phyloP scores from a whole-genome alignment of 1,140 invertebrate species.

The Sinonovacula constricta region DNA sequence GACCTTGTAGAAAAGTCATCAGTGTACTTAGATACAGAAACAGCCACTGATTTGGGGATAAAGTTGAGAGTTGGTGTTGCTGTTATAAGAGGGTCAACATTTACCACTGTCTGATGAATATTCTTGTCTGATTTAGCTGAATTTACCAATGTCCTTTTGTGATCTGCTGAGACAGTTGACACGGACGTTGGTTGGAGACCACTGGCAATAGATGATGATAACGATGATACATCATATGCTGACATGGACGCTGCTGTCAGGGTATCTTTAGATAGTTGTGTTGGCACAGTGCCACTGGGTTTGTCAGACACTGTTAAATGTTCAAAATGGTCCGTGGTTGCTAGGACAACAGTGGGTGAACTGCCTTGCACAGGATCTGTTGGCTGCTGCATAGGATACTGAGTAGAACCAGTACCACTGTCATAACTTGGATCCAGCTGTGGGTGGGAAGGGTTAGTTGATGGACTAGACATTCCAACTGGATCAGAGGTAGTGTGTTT shows the following conservation, averaged over 20 bases:
- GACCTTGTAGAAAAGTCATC: not conserved
- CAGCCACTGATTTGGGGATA: not conserved
- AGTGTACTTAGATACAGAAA: not conserved
- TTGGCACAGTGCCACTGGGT: not conserved
- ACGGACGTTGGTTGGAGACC: not conserved
- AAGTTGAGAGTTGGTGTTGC: not conserved
- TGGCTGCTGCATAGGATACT: slow-evolving; percentile 49
- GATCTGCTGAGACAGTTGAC: slow-evolving; percentile 1
- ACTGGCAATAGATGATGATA: not conserved
- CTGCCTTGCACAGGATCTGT: slow-evolving; percentile 27
- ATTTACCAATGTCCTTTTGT: not conserved
- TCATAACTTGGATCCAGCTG: too few species aligned
- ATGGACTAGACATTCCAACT: too few species aligned
- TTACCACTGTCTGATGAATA: not conserved
- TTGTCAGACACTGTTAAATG: not conserved
- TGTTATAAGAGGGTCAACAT: not conserved
- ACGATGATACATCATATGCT: not conserved
- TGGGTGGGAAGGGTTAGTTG: too few species aligned
- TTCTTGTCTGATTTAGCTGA: not conserved
- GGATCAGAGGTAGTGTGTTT: too few species aligned
- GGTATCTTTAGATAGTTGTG: not conserved
- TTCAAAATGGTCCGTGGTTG: slow-evolving; percentile 30
- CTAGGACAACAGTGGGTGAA: slow-evolving; percentile 3
- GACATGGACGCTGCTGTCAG: not conserved
- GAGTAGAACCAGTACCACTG: slow-evolving; percentile 4